Conservation (phyloP, 2,113 vertebrate species). For the Leucopsar rothschildi region DNA sequence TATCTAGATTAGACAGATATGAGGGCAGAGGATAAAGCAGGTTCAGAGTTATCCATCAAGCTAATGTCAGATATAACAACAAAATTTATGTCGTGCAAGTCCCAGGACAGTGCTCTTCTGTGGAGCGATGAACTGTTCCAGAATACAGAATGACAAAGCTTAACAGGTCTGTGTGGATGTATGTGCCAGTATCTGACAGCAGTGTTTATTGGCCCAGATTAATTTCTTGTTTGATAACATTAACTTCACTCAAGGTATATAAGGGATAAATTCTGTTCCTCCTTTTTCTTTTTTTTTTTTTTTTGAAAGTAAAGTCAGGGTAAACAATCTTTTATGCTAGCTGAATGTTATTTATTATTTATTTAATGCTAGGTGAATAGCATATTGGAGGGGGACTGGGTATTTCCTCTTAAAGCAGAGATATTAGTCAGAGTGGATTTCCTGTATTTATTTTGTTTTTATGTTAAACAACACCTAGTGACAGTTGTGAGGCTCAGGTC, state of each 20-base stretch:
- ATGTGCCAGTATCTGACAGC: background rate
- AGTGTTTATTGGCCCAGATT: background rate
- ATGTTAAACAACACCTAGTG: background rate
- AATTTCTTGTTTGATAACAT: background rate
- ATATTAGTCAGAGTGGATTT: background rate
- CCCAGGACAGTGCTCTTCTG: background rate
- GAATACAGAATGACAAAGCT: background rate
- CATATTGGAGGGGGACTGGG: background rate
- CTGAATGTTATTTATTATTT: background rate
- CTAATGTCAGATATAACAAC: background rate
- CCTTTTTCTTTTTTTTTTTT: background rate
- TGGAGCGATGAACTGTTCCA: background rate
- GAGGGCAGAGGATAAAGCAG: background rate
- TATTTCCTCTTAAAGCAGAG: background rate
- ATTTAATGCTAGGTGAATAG: background rate
- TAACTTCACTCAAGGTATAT: background rate
- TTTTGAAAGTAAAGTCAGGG: background rate
- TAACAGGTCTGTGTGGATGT: background rate
- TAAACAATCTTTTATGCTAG: background rate
- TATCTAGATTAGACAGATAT: background rate
- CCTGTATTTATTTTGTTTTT: background rate
- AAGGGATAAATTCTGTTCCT: background rate
- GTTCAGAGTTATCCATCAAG: background rate
- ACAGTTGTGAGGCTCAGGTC: background rate
- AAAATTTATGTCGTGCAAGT: background rate